Evolutionary conservation across 2,113 vertebrate species (phyloP).

Genomic region (Salvelinus alpinus): DNA sequence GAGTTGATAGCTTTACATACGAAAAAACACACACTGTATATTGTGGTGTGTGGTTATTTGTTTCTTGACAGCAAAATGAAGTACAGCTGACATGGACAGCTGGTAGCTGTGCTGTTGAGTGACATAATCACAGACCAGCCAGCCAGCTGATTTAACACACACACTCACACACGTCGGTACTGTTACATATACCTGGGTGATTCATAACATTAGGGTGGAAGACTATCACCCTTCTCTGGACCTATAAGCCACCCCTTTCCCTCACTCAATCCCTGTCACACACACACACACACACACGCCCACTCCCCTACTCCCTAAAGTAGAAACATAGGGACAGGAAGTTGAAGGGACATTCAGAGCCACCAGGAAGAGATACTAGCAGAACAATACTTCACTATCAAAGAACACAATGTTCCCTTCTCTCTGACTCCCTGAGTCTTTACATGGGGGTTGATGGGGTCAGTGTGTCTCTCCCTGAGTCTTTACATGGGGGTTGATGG

Average conservation of each 20-base stretch:
- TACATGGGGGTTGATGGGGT: too few species aligned
- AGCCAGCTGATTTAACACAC: not conserved
- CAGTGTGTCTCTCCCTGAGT: too few species aligned
- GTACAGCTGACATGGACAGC: not conserved
- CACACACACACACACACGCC: slow-evolving; percentile 5
- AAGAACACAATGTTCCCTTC: not conserved
- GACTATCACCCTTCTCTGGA: not conserved
- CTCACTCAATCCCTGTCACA: not conserved
- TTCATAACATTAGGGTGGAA: not conserved
- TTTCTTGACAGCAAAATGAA: not conserved
- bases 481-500: too few species aligned
- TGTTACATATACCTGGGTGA: not conserved
- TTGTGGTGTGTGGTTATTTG: not conserved
- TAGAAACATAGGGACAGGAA: slow-evolving; percentile 1
- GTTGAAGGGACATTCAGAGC: not conserved
- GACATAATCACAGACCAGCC: not conserved
- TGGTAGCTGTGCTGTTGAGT: not conserved
- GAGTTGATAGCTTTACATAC: not conserved
- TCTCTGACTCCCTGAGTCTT: not conserved
- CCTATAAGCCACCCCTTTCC: not conserved
- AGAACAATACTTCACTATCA: not conserved
- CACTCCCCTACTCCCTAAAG: not conserved
- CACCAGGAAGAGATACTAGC: not conserved
- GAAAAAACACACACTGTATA: not conserved
- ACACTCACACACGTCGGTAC: not conserved